Evolutionary conservation across 2,888 invertebrate genomes (phyloP).

Genomic region (Drosophila greeni): DNA sequence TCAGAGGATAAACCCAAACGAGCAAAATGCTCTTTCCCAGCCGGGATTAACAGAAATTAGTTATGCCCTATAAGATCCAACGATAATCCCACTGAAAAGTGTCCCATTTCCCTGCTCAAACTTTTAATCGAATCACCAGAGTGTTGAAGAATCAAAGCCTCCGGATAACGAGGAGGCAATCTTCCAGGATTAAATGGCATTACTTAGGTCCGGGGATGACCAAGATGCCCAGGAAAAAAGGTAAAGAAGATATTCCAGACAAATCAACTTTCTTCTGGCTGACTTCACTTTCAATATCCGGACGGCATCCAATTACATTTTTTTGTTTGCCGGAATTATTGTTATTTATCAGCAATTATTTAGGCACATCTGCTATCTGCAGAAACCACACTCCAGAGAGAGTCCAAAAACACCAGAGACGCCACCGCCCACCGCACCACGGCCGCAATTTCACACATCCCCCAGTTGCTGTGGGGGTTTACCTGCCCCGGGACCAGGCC

Average conservation of each 20-base stretch:
- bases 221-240: not conserved
- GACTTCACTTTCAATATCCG: slow-evolving; percentile 40
- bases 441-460: slow-evolving; percentile 44
- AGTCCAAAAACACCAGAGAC: slow-evolving; percentile 13
- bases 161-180: slow-evolving; percentile 11
- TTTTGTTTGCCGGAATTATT: slow-evolving; percentile 34
- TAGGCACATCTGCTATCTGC: slow-evolving; percentile 46
- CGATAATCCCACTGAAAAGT: slow-evolving; percentile 4
- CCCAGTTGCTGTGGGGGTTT: slow-evolving; percentile 54
- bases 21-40: too few species aligned
- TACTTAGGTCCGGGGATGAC: slow-evolving; percentile 4
- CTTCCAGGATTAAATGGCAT: slow-evolving; percentile 13
- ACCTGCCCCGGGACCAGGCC: slow-evolving; percentile 59
- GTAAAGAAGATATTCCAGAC: slow-evolving; percentile 7
- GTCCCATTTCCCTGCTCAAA: not conserved
- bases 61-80: not conserved
- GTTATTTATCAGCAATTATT: slow-evolving; percentile 49
- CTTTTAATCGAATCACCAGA: slow-evolving; percentile 12
- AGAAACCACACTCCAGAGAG: slow-evolving; percentile 42
- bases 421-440: not conserved
- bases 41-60: slow-evolving; percentile 4
- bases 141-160: slow-evolving; percentile 6
- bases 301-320: slow-evolving; percentile 32
- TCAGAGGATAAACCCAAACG: slow-evolving; percentile 4
- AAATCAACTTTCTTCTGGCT: slow-evolving; percentile 23